Base-by-base conservation (phyloP, 2,113 vertebrate genomes). In the Heloderma charlesbogerti region DNA sequence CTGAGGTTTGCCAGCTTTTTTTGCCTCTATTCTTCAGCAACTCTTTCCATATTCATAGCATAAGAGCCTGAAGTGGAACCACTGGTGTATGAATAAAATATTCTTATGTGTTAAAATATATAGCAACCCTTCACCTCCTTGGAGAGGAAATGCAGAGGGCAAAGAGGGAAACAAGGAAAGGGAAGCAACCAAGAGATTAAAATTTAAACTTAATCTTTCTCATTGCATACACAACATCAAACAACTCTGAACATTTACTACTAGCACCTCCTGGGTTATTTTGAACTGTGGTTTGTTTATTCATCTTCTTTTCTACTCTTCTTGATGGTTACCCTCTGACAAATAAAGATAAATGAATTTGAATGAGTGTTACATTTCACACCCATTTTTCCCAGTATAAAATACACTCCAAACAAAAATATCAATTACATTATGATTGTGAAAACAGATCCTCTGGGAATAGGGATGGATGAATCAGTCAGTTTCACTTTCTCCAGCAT, bases 251-350 rank as follows among this genome's bases (percentile, higher is more conserved):
- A 67, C 77, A 92, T 86, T 81, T 72, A 18, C 12, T 74, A 63
- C 57, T 31, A 1, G 6, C n/a, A 91, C 79, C 67, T 94, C 75
- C 72, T 31, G 57, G 66, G 69, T 40, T 92, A 72, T 75, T 60
- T n/a, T 10, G 86, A 54, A 69, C 79, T 85, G 51, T 81, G 71
- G 85, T 71, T 81, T 69, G 80, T 72, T 0, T 77, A 78, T 45
- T 27, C 48, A 45, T 54, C 80, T 80, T 60, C 43, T 7, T 90
- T 82, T 67, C 57, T 79, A 25, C 90, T 86, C 90, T 86, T 45
- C 60, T 25, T 63, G 84, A 1, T 91, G 77, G 84, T 80, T 88
- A 93, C 92, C 86, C 90, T 72, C 75, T 91, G 12, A 34, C 67
- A 63, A 88, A 86, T 69, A 3, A 72, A 88, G 81, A 78, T 25